Evolutionary conservation across 2,797 vertebrate genomes (phyloP).

Genomic region (Molossus alvarezi): DNA sequence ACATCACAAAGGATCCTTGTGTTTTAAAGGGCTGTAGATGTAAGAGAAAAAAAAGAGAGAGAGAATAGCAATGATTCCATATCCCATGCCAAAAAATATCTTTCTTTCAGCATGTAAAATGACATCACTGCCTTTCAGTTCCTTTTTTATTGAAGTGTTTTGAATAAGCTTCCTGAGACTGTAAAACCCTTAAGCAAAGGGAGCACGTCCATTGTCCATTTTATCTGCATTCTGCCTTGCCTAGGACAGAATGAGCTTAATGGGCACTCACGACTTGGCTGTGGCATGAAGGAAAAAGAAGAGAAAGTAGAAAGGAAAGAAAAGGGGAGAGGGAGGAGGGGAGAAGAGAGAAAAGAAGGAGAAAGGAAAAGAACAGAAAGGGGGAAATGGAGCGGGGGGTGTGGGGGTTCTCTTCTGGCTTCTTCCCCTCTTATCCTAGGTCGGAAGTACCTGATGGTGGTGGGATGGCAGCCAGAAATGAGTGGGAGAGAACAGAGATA

Average conservation of each 20-base stretch:
- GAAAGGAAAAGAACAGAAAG: background rate
- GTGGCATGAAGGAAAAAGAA: background rate
- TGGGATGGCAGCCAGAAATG: background rate
- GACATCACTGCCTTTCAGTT: slow-evolving; percentile 44
- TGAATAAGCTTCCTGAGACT: background rate
- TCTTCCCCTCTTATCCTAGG: background rate
- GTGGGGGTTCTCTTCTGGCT: background rate
- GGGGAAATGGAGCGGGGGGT: no score
- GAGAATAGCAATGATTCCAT: background rate
- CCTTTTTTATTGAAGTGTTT: slow-evolving; percentile 26
- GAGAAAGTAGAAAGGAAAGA: background rate
- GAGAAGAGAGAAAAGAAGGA: no score
- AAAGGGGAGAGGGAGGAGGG: background rate
- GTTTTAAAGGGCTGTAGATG: slow-evolving; percentile 28
- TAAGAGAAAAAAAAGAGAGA: background rate
- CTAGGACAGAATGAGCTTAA: background rate
- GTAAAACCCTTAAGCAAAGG: slow-evolving; percentile 31
- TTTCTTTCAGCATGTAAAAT: slow-evolving; percentile 64
- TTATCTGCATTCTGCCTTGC: background rate
- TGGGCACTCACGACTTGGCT: background rate
- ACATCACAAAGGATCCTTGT: slow-evolving; percentile 49
- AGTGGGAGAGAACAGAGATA: background rate
- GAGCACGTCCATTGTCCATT: background rate
- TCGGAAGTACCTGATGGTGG: background rate
- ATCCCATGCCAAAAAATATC: slow-evolving; percentile 19